Evolutionary conservation across 2,797 vertebrate genomes (phyloP), one percentile per base, ranked within the genome.

Genomic region (Protosalanx chinensis): DNA sequence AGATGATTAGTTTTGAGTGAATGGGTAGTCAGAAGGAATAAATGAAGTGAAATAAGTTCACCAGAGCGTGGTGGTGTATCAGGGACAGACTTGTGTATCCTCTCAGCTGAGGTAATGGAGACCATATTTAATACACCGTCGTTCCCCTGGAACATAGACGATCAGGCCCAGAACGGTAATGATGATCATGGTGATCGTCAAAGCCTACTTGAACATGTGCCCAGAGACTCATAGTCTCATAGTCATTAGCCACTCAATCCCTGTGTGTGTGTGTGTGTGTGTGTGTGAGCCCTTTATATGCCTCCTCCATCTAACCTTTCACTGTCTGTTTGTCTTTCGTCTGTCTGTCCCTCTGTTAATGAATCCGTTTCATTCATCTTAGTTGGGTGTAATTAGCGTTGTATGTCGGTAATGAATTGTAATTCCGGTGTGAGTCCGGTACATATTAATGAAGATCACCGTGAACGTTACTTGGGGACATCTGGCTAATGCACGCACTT

Each of bases 1-100:
- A 29, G 67, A 78, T 72, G 60, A 82, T 86, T 64, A 73, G 73
- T 76, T 61, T 61, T 68, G 68, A 78, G 46, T 35, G 69, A 79
- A 75, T 58, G 70, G 72, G 71, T 77, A 66, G 53, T 73, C 74
- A 1, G 12, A 37, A n/a, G 33, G 65, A 30, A 20, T 56, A 56
- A 16, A 46, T 37, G 5, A 41, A 57, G 62, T 76, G 58, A 68
- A 76, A 82, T 82, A 57, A 70, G 68, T 73, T 80, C 74, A 67
- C 78, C 27, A 77, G 53, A 76, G 78, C n/a, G 0, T 35, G 15
- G 73, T 60, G 69, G 81, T 77, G 77, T 61, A 78, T 76, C 76
- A 72, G 18, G 16, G 18, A 56, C 53, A 56, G 15, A 20, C 23
- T 8, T 68, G 51, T 78, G 7, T 70, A 64, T 46, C 63, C 68